Conservation (phyloP, 2,888 invertebrate species). For the Parnassius smintheus region DNA sequence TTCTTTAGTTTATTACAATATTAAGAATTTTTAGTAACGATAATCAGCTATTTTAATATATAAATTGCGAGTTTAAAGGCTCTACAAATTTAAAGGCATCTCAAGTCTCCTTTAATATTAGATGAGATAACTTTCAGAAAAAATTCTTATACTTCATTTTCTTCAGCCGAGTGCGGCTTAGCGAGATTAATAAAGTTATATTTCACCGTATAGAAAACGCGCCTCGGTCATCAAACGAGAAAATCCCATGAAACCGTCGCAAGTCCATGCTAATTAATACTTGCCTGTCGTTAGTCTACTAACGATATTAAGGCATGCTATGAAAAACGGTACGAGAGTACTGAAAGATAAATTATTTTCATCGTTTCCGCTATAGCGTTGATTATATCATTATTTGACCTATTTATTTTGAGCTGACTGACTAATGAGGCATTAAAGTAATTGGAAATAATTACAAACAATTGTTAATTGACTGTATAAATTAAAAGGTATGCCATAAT, state of each 20-base stretch:
- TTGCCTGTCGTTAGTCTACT: slow-evolving; percentile 3
- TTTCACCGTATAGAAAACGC: slow-evolving; percentile 16
- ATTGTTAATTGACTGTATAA: too few species aligned
- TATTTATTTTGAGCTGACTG: too few species aligned
- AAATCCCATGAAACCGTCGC: slow-evolving; percentile 20
- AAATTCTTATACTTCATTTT: slow-evolving; percentile 8
- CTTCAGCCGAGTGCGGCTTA: slow-evolving; percentile 16
- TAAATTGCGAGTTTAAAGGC: too few species aligned
- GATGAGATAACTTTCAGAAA: slow-evolving; percentile 8
- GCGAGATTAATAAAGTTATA: slow-evolving; percentile 25
- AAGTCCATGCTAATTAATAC: slow-evolving; percentile 23
- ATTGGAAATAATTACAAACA: too few species aligned
- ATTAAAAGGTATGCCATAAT: too few species aligned
- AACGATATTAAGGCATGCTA: slow-evolving; percentile 18
- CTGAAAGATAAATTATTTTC: background rate
- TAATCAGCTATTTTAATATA: too few species aligned
- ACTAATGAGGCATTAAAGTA: too few species aligned
- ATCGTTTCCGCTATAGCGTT: slow-evolving; percentile 17
- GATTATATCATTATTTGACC: background rate
- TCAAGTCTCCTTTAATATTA: background rate
- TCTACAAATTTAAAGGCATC: too few species aligned
- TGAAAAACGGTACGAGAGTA: background rate
- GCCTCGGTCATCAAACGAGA: slow-evolving; percentile 23
- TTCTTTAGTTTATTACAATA: too few species aligned
- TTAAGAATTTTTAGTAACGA: too few species aligned